A percentile compares a stretch with the other conserved stretches of the same genome.
phyloP scores from a whole-genome alignment of 2,888 invertebrate genomes.

The Catonia carolina region DNA sequence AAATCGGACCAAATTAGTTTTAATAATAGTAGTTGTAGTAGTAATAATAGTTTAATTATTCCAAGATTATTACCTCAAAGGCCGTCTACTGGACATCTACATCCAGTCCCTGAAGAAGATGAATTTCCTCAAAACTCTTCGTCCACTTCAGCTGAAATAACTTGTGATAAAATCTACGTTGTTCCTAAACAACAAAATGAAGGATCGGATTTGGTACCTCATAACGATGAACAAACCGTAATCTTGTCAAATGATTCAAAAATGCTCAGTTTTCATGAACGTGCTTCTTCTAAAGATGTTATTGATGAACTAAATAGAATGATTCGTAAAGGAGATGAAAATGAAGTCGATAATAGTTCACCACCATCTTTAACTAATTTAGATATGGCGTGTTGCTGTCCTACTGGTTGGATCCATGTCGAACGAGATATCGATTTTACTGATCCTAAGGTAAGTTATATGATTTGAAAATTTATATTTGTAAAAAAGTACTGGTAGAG shows the following conservation, averaged over 20 bases:
- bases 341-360: conserved; percentile 24
- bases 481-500: too few relatives aligned
- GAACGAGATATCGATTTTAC: conserved; percentile 69
- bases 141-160: conserved; percentile 39
- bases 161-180: too few relatives aligned
- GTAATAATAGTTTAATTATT: not conserved
- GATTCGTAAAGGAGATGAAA: conserved; percentile 52
- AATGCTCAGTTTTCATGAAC: conserved; percentile 60
- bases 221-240: conserved; percentile 24
- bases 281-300: conserved; percentile 67
- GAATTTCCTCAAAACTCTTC: conserved; percentile 52
- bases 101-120: conserved; percentile 58
- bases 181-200: too few relatives aligned
- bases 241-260: conserved; percentile 40
- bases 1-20: not conserved
- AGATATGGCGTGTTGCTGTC: conserved; percentile 59
- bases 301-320: conserved; percentile 66
- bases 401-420: conserved; percentile 74
- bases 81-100: conserved; percentile 38
- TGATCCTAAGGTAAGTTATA: conserved; percentile 60
- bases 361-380: conserved; percentile 40
- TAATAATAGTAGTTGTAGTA: too few relatives aligned
- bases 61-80: conserved; percentile 1
- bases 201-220: not conserved
- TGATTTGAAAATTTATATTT: not conserved